Evolutionary conservation across 2,888 invertebrate genomes (phyloP).

Genomic region (Tetanocera ferruginea): DNA sequence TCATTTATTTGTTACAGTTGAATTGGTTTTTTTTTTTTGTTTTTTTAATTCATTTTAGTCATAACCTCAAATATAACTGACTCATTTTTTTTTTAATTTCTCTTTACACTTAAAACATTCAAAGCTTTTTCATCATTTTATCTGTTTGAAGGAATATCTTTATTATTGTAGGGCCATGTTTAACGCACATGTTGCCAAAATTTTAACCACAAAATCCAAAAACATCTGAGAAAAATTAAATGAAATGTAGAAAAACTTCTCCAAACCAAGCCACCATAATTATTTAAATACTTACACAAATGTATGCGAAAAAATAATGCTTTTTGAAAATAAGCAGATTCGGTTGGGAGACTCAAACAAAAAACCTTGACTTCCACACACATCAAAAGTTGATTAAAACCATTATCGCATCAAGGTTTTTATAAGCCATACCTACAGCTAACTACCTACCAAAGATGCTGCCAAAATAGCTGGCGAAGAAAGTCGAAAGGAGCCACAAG

Average conservation of each 20-base stretch:
- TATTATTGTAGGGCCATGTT: neutral
- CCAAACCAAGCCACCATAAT: neutral
- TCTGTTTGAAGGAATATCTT: no score
- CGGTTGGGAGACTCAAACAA: neutral
- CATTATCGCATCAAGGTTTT: conserved; percentile 31
- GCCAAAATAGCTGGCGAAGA: conserved; percentile 20
- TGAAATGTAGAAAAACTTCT: conserved; percentile 1
- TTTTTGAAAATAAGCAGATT: neutral
- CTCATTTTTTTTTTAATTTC: no score
- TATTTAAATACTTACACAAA: neutral
- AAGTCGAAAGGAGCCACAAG: neutral
- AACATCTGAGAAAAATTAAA: conserved; percentile 16
- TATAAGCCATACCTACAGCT: neutral
- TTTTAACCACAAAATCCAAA: conserved; percentile 25
- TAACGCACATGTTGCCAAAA: neutral
- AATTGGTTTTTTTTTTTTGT: no score
- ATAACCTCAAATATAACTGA: no score
- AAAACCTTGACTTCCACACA: neutral
- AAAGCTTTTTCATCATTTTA: no score
- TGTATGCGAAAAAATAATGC: neutral
- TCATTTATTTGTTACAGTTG: no score
- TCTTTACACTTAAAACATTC: no score
- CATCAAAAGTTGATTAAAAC: conserved; percentile 29
- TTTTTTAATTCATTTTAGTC: no score
- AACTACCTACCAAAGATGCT: conserved; percentile 4